Percentiles rank a stretch among this genome's conserved stretches.
Conservation (phyloP, 2,888 invertebrate genomes). For the Polydrusus cervinus region DNA sequence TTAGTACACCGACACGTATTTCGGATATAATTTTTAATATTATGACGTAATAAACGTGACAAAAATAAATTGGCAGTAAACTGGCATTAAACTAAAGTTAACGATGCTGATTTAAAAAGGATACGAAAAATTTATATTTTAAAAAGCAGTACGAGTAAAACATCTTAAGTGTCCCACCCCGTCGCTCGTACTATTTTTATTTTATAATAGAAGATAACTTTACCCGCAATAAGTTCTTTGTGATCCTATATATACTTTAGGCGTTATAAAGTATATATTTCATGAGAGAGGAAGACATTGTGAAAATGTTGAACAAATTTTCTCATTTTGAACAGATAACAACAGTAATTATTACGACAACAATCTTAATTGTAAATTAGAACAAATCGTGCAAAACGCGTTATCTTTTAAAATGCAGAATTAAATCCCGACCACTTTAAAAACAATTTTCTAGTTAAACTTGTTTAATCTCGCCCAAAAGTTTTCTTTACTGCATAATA, state of each 20-base stretch:
- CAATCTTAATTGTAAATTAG: conserved; percentile 3
- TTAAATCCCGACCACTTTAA: conserved; percentile 4
- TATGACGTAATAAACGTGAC: too few relatives aligned
- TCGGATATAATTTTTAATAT: neutral
- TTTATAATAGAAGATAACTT: too few relatives aligned
- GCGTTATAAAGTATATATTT: neutral
- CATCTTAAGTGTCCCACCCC: too few relatives aligned
- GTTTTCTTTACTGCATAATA: conserved; percentile 23
- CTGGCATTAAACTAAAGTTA: too few relatives aligned
- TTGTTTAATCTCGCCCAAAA: conserved; percentile 27
- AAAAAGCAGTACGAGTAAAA: too few relatives aligned
- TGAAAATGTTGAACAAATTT: neutral
- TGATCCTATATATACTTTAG: too few relatives aligned
- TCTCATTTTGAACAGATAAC: neutral
- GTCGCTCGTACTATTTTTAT: too few relatives aligned
- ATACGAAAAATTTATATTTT: too few relatives aligned
- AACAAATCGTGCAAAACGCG: conserved; percentile 1
- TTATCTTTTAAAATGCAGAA: conserved; percentile 11
- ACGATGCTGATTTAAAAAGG: too few relatives aligned
- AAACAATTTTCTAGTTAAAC: conserved; percentile 24
- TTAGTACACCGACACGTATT: neutral
- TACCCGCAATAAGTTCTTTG: too few relatives aligned
- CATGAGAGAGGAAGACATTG: neutral
- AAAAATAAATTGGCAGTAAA: too few relatives aligned
- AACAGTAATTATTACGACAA: neutral